phyloP scores from a whole-genome alignment of 2,797 vertebrate genomes.

The Gobionotothen gibberifrons region DNA sequence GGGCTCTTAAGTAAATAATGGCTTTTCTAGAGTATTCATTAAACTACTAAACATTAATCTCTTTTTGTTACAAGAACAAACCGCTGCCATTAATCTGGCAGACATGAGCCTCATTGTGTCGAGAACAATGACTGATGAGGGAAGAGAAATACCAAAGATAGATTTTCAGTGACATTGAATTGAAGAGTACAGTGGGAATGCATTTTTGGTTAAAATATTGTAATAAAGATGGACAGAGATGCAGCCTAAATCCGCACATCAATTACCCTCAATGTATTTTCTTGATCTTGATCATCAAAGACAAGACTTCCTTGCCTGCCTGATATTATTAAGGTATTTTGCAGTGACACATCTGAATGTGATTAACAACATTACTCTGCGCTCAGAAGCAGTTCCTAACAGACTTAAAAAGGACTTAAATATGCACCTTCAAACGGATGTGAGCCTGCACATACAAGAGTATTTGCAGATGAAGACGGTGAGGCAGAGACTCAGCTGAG shows the following conservation, averaged over 20 bases:
- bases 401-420: not conserved
- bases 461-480: not conserved
- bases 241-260: not conserved
- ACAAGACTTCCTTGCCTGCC: not conserved
- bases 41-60: slow-evolving; percentile 44
- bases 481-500: not conserved
- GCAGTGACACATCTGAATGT: slow-evolving; percentile 17
- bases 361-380: not conserved
- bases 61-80: slow-evolving; percentile 16
- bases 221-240: not conserved
- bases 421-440: not conserved
- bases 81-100: slow-evolving; percentile 17
- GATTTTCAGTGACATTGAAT: not conserved
- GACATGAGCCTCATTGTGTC: not conserved
- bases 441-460: not conserved
- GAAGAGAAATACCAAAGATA: not conserved
- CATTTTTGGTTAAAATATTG: not conserved
- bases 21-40: slow-evolving; percentile 32
- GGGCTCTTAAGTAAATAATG: slow-evolving; percentile 40
- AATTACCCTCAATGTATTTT: not conserved
- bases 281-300: not conserved
- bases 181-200: not conserved
- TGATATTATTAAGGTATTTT: slow-evolving; percentile 5
- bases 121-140: slow-evolving; percentile 6
- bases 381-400: not conserved